phyloP scores from a whole-genome alignment of 1,140 invertebrate species.

The Pantala flavescens region DNA sequence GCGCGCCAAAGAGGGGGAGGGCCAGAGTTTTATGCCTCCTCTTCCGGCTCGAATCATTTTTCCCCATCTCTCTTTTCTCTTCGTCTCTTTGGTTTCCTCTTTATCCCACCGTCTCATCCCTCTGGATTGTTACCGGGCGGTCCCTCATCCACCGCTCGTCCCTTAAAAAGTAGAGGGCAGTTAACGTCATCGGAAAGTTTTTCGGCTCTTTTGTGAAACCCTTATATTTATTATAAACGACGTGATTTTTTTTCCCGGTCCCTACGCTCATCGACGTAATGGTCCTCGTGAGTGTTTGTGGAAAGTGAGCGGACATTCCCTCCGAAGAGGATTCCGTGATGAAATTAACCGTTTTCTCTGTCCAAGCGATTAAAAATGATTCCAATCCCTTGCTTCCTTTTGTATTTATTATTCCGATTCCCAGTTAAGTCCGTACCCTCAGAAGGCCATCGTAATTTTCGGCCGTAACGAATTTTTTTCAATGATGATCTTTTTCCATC shows the following conservation, averaged over 20 bases:
- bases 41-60: not conserved
- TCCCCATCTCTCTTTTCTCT: not conserved
- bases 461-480: not conserved
- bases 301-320: not conserved
- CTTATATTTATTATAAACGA: slow-evolving; percentile 5
- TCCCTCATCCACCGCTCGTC: not conserved
- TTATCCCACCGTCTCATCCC: not conserved
- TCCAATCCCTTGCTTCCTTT: not conserved
- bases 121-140: not conserved
- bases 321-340: not conserved
- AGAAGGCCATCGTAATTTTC: not conserved
- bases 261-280: not conserved
- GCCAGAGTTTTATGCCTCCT: not conserved
- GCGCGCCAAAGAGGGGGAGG: not conserved
- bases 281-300: not conserved
- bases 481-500: not conserved
- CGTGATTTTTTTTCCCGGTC: not conserved
- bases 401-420: not conserved
- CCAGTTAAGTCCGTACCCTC: not conserved
- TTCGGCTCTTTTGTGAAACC: not conserved
- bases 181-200: slow-evolving; percentile 5
- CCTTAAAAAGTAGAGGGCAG: not conserved
- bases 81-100: not conserved
- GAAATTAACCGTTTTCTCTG: not conserved
- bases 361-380: not conserved